phyloP scores from a whole-genome alignment of 2,888 invertebrate genomes.

The Drosophila cognata region DNA sequence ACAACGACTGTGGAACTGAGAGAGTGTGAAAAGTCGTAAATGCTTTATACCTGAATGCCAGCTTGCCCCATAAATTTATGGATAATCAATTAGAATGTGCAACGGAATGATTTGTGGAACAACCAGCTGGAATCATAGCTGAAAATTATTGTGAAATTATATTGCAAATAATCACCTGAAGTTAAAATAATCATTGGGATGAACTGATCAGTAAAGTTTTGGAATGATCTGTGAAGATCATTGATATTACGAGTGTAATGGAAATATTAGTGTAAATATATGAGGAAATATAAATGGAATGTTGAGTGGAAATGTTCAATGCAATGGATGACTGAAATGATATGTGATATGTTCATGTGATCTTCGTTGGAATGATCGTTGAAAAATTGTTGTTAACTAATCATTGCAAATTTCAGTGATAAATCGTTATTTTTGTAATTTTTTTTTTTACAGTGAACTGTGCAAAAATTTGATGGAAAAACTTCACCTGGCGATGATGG shows the following conservation, averaged over 20 bases:
- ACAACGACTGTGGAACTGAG: neutral
- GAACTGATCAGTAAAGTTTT: neutral
- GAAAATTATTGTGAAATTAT: neutral
- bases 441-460: constrained; percentile 27
- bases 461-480: constrained; percentile 48
- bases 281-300: neutral
- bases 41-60: neutral
- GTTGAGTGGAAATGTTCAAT: neutral
- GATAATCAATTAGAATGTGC: constrained; percentile 4
- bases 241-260: neutral
- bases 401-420: neutral
- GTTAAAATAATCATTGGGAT: neutral
- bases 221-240: neutral
- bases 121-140: neutral
- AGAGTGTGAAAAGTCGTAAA: neutral
- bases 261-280: constrained; percentile 7
- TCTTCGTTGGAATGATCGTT: constrained; percentile 13
- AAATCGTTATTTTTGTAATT: neutral
- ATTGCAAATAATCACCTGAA: neutral
- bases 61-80: neutral
- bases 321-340: neutral
- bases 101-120: neutral
- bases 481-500: constrained; percentile 87
- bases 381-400: constrained; percentile 1
- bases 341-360: neutral